Conservation (phyloP, 2,797 vertebrate species). For the Pseudochirops corinnae region DNA sequence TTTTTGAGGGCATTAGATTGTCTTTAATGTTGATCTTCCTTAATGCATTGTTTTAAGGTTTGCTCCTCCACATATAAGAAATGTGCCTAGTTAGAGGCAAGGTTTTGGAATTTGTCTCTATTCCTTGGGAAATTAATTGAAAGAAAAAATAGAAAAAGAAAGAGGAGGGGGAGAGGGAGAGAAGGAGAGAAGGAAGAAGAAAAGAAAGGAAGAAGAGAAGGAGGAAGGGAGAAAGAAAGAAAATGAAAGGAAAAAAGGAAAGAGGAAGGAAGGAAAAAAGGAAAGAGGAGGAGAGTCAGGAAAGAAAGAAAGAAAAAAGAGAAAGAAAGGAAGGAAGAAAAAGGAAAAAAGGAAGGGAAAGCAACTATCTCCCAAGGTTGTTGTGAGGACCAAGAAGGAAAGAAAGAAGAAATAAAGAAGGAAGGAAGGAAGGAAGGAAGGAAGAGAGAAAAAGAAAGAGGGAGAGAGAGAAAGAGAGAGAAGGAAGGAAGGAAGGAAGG, state of each 20-base stretch:
- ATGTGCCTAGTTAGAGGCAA: conserved; percentile 56
- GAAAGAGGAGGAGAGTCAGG: not conserved
- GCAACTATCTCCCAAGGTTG: no score
- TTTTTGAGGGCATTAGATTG: conserved; percentile 77
- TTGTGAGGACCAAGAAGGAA: no score
- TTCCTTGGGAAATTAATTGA: conserved; percentile 61
- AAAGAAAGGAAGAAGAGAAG: accelerated
- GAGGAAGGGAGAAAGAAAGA: not conserved
- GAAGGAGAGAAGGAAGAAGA: no score
- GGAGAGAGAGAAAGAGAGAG: no score
- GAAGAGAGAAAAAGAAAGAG: no score
- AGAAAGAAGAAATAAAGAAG: no score
- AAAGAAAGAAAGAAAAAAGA: no score
- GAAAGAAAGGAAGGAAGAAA: no score
- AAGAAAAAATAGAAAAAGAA: no score
- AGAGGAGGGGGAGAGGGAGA: not conserved
- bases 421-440: no score
- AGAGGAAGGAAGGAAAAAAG: not conserved
- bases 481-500: no score
- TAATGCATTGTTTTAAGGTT: conserved; percentile 79
- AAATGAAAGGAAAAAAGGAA: not conserved
- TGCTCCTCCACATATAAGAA: conserved; percentile 72
- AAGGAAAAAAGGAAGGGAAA: no score
- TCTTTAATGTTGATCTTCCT: conserved; percentile 72
- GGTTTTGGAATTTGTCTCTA: conserved; percentile 67